Evolutionary conservation across 2,888 invertebrate genomes (phyloP).

Genomic region (Pteria penguin): DNA sequence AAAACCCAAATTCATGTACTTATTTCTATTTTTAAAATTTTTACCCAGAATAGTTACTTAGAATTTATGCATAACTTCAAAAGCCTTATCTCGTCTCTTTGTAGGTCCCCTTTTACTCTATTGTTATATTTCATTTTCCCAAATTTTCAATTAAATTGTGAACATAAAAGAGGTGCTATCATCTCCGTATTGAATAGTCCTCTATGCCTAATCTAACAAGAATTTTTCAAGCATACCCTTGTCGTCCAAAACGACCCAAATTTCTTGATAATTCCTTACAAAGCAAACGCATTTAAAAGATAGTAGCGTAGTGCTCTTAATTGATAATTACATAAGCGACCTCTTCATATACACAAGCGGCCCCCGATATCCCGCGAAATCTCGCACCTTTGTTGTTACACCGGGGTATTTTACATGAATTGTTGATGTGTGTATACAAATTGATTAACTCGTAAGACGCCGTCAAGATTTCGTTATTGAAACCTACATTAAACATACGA

Average conservation of each 20-base stretch:
- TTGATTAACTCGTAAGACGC: conserved; percentile 31
- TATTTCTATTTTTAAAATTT: no score
- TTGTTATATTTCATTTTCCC: no score
- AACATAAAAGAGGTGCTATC: no score
- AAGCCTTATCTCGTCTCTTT: no score
- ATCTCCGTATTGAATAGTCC: no score
- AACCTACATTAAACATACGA: conserved; percentile 27
- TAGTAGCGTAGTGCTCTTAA: not conserved
- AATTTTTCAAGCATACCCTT: not conserved
- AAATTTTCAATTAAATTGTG: no score
- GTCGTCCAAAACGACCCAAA: not conserved
- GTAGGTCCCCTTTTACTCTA: no score
- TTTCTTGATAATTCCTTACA: not conserved
- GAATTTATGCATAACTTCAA: no score
- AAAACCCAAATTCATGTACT: no score
- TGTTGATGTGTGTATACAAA: conserved; percentile 30
- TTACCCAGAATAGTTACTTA: no score
- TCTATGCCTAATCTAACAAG: no score
- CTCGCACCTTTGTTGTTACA: conserved; percentile 32
- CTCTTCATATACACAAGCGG: not conserved
- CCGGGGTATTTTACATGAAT: conserved; percentile 23
- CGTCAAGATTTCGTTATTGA: conserved; percentile 23
- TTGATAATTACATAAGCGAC: not conserved
- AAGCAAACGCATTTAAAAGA: not conserved
- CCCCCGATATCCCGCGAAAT: conserved; percentile 26